Evolutionary conservation across 2,113 vertebrate species (phyloP), one percentile per base, ranked within the genome.

Genomic region (Podocnemis expansa): DNA sequence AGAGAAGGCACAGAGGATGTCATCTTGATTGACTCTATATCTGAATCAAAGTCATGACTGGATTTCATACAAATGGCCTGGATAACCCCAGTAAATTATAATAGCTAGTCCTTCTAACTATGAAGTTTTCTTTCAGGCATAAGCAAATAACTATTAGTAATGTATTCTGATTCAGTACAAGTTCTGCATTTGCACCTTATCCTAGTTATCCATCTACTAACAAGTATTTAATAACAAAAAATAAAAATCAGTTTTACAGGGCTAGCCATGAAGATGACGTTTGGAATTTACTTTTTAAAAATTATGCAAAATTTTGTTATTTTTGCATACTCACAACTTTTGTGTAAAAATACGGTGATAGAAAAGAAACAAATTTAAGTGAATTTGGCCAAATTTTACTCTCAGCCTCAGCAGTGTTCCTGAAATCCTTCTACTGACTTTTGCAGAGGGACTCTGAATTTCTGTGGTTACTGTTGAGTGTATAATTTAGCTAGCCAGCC

Each of bases 361-460:
- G 63, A 78, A 85, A 83, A 70, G 8, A 24, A 52, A 70, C 38
- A 38, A 22, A 70, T 70, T 10, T 70, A 56, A 56, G 17, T 67
- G 34, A 67, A 3, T 94, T 94, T 83, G 41, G 38, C 38, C 25
- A 81, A 41, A 85, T 41, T 2, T 41, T 91, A 89, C 8, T 22
- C 12, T 89, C 27, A 73, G 47, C 89, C 82, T 84, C 56, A 78
- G 1, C n/a, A 70, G n/a, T 70, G 63, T 19, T 38, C 19, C 3
- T 70, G 4, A 55, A 49, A 21, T 87, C 47, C 83, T 24, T 3
- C 3, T 70, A 24, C 2, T 27, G 22, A 27, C 27, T 82, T 67
- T 54, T 8, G 21, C 5, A 7, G 29, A 88, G 86, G 16, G 1
- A 8, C 63, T 0, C 24, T 87, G 29, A 24, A 58, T 47, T 84